These are phyloP conservation scores for Pseudococcus longispinus DNA, from an alignment of 2,888 invertebrate genomes.

Conservation along the genomic window DNA sequence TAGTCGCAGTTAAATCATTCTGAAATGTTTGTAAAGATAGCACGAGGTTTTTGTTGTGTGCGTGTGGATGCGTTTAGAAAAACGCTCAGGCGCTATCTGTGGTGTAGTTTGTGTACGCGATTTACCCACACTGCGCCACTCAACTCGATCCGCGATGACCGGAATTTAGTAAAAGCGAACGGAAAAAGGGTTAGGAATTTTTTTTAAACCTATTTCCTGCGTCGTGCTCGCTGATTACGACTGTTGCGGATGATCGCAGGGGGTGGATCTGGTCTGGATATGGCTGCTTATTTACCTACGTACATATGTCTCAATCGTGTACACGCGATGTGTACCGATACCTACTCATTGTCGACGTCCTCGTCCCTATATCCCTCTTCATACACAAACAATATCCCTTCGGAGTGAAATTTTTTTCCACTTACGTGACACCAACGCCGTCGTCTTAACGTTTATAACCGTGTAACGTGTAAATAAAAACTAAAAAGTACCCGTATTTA, in stretches of 20 bases:
- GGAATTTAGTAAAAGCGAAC: background rate
- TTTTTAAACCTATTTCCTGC: background rate
- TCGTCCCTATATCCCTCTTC: background rate
- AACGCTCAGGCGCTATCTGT: conserved; percentile 14
- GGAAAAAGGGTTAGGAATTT: background rate
- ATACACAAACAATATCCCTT: background rate
- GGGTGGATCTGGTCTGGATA: background rate
- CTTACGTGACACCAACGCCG: background rate
- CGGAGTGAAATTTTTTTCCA: background rate
- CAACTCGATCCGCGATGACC: background rate
- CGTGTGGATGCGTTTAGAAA: conserved; percentile 33
- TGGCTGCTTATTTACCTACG: background rate
- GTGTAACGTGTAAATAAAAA: background rate
- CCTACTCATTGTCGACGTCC: background rate
- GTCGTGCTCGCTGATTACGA: background rate
- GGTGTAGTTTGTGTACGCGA: background rate
- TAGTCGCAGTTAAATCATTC: conserved; percentile 38
- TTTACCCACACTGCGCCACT: background rate
- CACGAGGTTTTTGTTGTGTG: conserved; percentile 27
- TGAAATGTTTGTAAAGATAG: conserved; percentile 36
- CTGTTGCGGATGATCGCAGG: background rate
- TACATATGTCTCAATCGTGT: conserved; percentile 3
- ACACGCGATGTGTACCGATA: conserved; percentile 8
- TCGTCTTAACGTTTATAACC: conserved; percentile 7
- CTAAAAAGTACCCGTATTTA: background rate